These are phyloP conservation scores for Boloria selene DNA, from an alignment of 2,888 invertebrate species.

Conservation along the genomic window DNA sequence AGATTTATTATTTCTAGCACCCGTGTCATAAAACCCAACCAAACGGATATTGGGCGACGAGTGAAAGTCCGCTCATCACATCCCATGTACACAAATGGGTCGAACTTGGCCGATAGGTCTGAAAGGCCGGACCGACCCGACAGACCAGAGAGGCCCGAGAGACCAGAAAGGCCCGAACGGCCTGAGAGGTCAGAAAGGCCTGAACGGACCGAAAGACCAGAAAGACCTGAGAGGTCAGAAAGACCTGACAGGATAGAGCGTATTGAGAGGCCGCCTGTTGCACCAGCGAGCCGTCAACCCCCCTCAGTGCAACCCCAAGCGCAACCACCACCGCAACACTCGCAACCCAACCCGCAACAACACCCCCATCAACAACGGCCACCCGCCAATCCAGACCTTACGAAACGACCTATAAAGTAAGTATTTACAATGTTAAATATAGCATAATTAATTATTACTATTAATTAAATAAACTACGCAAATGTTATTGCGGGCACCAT, in stretches of 20 bases:
- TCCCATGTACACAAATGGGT: constrained; percentile 63
- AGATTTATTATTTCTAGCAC: constrained; percentile 84
- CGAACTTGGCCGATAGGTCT: constrained; percentile 53
- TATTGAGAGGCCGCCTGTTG: constrained; percentile 45
- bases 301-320: constrained; percentile 22
- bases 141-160: constrained; percentile 52
- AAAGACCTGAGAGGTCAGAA: constrained; percentile 50
- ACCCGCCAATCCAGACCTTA: constrained; percentile 85
- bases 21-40: constrained; percentile 95
- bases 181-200: constrained; percentile 49
- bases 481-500: too few relatives aligned
- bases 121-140: constrained; percentile 57
- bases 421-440: constrained; percentile 45
- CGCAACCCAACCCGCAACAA: constrained; percentile 56
- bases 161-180: constrained; percentile 48
- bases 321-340: constrained; percentile 13
- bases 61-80: constrained; percentile 86
- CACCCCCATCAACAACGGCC: constrained; percentile 73
- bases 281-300: constrained; percentile 48
- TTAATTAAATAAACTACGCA: too few relatives aligned
- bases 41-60: constrained; percentile 93
- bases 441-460: too few relatives aligned
- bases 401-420: constrained; percentile 88
- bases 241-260: constrained; percentile 45
- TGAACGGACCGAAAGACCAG: constrained; percentile 56